A percentile compares a stretch with the other conserved stretches of the same genome.
These are phyloP conservation scores for Patella depressa DNA, from an alignment of 2,888 invertebrate genomes.

Conservation along the genomic window DNA sequence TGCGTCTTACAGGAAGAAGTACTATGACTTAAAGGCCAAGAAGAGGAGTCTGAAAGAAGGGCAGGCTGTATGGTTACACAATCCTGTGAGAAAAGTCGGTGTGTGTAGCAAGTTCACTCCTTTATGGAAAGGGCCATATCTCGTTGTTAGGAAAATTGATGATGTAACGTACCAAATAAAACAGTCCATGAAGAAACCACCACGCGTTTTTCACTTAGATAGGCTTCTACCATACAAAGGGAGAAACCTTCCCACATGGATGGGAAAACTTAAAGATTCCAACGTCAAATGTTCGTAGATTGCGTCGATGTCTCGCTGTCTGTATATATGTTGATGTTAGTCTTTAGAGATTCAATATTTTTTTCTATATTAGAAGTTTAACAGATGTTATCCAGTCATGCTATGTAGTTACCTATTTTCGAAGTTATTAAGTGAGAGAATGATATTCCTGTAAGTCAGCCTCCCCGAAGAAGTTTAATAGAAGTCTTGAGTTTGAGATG, in stretches of 20 bases:
- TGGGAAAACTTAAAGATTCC: neutral
- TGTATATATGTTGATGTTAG: neutral
- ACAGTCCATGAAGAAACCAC: neutral
- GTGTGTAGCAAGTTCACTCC: conserved; percentile 12
- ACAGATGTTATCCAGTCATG: no score
- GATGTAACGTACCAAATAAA: conserved; percentile 12
- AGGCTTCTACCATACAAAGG: conserved; percentile 12
- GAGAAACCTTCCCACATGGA: neutral
- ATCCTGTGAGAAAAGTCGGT: conserved; percentile 1
- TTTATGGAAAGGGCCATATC: conserved; percentile 13
- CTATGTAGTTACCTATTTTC: no score
- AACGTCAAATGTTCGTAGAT: neutral
- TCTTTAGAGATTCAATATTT: no score
- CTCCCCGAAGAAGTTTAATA: no score
- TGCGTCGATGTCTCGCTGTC: neutral
- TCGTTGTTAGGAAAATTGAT: conserved; percentile 1
- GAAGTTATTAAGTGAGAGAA: no score
- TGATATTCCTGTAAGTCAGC: no score
- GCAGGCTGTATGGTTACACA: conserved; percentile 11
- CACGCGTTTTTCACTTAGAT: neutral
- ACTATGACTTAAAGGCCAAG: conserved; percentile 4
- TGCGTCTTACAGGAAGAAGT: neutral
- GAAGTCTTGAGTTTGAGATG: no score
- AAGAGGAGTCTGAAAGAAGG: neutral
- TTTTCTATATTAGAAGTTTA: no score